These are phyloP conservation scores for Staurois parvus DNA, from an alignment of 2,797 vertebrate genomes.

Conservation along the genomic window DNA sequence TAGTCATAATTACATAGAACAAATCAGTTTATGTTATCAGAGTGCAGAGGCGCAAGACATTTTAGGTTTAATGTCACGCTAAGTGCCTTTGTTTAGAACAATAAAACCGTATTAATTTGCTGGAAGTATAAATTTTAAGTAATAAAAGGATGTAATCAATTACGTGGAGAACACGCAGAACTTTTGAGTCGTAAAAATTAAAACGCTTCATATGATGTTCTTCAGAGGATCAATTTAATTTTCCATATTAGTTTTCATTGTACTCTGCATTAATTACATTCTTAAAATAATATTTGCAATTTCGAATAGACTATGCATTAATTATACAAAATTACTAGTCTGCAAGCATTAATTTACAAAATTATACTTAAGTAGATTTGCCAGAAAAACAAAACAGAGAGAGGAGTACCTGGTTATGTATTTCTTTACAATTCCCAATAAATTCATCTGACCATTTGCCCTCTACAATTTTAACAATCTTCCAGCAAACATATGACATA, in stretches of 20 bases:
- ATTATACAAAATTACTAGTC: slow-evolving; percentile 23
- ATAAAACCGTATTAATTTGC: neutral
- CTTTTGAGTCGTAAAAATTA: slow-evolving; percentile 3
- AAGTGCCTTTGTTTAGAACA: neutral
- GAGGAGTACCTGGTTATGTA: neutral
- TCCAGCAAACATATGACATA: neutral
- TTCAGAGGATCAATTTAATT: slow-evolving; percentile 1
- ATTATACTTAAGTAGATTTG: slow-evolving; percentile 4
- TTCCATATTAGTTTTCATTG: slow-evolving; percentile 21
- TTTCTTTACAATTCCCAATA: slow-evolving; percentile 1
- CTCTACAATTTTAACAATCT: neutral
- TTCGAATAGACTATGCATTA: slow-evolving; percentile 19
- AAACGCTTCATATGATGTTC: slow-evolving; percentile 7
- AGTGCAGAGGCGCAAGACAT: neutral
- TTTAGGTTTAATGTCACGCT: neutral
- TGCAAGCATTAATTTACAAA: slow-evolving; percentile 24
- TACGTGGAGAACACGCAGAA: neutral
- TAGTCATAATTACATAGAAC: neutral
- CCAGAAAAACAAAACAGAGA: neutral
- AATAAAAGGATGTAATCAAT: slow-evolving; percentile 32
- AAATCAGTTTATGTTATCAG: neutral
- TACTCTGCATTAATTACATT: slow-evolving; percentile 32
- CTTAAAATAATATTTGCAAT: slow-evolving; percentile 37
- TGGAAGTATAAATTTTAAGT: neutral
- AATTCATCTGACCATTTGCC: slow-evolving; percentile 21